A percentile compares a stretch with the other conserved stretches of the same genome.
These are phyloP conservation scores for Eilema sororculum DNA, from an alignment of 2,888 invertebrate species.

Conservation along the genomic window DNA sequence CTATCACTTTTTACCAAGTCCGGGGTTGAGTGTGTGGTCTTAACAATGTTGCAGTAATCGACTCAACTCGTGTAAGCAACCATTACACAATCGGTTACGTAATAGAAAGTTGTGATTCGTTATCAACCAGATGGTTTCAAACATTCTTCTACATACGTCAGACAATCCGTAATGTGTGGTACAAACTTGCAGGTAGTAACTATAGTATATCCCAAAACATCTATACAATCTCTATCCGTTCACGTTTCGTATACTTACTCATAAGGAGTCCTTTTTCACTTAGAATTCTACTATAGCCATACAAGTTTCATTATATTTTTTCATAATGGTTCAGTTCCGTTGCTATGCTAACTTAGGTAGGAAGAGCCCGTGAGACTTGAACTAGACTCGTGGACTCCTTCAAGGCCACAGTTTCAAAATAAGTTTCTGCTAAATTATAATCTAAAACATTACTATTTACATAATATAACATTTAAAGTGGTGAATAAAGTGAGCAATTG, in stretches of 20 bases:
- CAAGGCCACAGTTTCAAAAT: slow-evolving; percentile 3
- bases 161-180: slow-evolving; percentile 33
- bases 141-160: slow-evolving; percentile 40
- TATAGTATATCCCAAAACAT: background rate
- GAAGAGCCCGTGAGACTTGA: background rate
- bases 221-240: background rate
- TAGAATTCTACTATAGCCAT: background rate
- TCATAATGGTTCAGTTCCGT: background rate
- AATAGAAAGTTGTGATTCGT: slow-evolving; percentile 59
- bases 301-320: background rate
- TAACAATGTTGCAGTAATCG: slow-evolving; percentile 60
- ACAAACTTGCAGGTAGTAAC: slow-evolving; percentile 16
- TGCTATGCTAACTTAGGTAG: background rate
- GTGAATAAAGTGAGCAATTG: slow-evolving; percentile 22
- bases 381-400: background rate
- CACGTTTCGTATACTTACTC: background rate
- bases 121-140: slow-evolving; percentile 55
- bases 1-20: slow-evolving; percentile 35
- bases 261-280: background rate
- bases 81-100: slow-evolving; percentile 66
- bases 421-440: slow-evolving; percentile 7
- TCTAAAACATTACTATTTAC: background rate
- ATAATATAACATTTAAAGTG: slow-evolving; percentile 22
- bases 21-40: slow-evolving; percentile 44
- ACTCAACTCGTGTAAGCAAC: slow-evolving; percentile 62